These are phyloP conservation scores for Heliocidaris tuberculata DNA, from an alignment of 35 echinoderm and acorn worm genomes.

Conservation along the genomic window DNA sequence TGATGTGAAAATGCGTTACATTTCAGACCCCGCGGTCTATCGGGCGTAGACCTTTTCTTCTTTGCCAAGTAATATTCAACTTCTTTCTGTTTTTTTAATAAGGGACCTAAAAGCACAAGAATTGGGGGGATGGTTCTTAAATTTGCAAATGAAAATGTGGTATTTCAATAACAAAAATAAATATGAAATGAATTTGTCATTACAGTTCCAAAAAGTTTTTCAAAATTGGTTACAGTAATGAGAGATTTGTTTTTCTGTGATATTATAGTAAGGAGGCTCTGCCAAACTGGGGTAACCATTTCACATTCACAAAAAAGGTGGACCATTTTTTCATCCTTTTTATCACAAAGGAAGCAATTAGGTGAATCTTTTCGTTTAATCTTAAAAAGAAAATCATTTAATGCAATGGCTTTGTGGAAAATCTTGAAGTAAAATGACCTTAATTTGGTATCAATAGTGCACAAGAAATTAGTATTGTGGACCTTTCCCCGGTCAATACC, in stretches of 20 bases:
- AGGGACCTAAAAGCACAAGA: neutral
- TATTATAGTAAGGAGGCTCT: neutral
- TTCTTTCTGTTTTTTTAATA: constrained; percentile 21
- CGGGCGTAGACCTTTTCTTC: too few species aligned
- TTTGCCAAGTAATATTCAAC: constrained; percentile 1
- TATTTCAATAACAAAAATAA: constrained; percentile 46
- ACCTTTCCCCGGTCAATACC: constrained; percentile 25
- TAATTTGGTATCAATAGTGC: constrained; percentile 19
- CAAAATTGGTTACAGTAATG: neutral
- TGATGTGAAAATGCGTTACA: too few species aligned
- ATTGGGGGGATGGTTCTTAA: neutral
- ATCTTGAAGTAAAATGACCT: constrained; percentile 35
- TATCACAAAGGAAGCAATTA: neutral
- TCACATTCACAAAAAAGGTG: neutral
- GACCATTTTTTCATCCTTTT: neutral
- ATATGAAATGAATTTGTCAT: constrained; percentile 26
- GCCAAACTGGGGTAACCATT: neutral
- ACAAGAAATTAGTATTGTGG: constrained; percentile 16
- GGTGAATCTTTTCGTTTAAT: constrained; percentile 30
- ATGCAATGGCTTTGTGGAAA: constrained; percentile 20
- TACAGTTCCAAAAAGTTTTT: neutral
- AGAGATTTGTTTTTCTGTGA: neutral
- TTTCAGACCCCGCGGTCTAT: too few species aligned
- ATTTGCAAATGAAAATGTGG: neutral
- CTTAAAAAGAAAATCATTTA: constrained; percentile 18